These are phyloP conservation scores for Ceryle rudis DNA, from an alignment of 2,797 vertebrate species.

Conservation along the genomic window DNA sequence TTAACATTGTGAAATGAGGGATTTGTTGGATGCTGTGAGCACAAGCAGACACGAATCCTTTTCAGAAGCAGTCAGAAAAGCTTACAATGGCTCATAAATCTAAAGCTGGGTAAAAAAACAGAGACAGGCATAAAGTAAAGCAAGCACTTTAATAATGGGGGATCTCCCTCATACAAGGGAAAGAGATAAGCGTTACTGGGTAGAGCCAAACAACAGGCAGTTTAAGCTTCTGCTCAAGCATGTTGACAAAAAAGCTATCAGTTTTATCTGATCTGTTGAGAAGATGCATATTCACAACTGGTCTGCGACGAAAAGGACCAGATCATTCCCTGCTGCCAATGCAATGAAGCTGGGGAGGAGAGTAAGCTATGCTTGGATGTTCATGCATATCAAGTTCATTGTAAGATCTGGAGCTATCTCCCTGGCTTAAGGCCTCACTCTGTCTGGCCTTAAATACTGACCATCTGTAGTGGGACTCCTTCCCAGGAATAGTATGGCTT, in stretches of 20 bases:
- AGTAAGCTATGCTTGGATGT: accelerated
- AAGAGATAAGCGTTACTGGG: neutral
- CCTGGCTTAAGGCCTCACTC: neutral
- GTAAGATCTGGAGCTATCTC: neutral
- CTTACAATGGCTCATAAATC: slow-evolving; percentile 61
- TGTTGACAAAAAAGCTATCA: neutral
- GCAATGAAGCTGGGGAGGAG: neutral
- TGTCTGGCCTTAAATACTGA: neutral
- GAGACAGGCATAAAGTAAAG: neutral
- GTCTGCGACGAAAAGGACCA: neutral
- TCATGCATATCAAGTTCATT: neutral
- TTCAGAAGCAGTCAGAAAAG: slow-evolving; percentile 58
- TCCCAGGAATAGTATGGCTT: neutral
- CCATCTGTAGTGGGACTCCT: neutral
- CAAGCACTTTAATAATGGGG: neutral
- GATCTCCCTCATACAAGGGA: neutral
- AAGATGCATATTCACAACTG: neutral
- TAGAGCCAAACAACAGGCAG: neutral
- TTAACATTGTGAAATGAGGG: slow-evolving; percentile 32
- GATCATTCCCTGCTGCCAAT: neutral
- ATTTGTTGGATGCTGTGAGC: slow-evolving; percentile 18
- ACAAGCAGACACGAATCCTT: slow-evolving; percentile 43
- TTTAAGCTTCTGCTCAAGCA: neutral
- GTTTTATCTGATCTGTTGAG: neutral
- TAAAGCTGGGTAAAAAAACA: neutral